Base-by-base conservation (phyloP, 2,113 vertebrate species). In the Circaetus gallicus region DNA sequence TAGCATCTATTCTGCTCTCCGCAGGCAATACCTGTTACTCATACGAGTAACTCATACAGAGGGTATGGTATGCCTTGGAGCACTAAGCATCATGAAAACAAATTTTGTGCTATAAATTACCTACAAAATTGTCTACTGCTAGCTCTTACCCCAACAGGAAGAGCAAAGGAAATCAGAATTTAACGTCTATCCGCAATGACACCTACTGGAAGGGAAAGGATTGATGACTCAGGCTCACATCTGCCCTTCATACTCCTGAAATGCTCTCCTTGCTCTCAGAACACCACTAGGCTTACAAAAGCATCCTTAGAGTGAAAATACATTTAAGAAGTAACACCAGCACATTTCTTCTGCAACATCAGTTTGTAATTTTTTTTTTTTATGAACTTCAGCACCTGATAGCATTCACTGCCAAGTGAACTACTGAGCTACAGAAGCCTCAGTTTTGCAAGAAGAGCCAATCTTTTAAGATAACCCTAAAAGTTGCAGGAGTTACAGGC, bases 201-300 rank as follows among this genome's bases (percentile, higher is more conserved):
- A 96, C 92, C 96, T 97, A 95, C 95, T 95, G 93, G 71, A 95
- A 96, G 42, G 42, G 56, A 85, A 82, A 84, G 71, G 90, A 89
- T 63, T 89, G 93, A 95, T 97, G 96, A 96, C 79, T 95, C 94
- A 97, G 91, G 82, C 85, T 96, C 62, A 63, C 74, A 95, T 82
- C 87, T 95, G 87, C 87, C 94, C 94, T 95, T 96, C 93, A 89
- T 19, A 86, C 86, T 92, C 93, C 66, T 74, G 82, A 85, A 74
- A 89, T 87, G 73, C 82, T 67, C 70, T 65, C 80, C 55, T 12
- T 32, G 43, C 45, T 82, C 73, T 53, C 87, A 32, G 47, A 89
- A 1, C 69, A 82, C 25, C 77, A 34, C 26, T 28, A 84, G 34
- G 47, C 50, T 92, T 71, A 81, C 2, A 42, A 83, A 77, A 72